Conservation (phyloP, 2,113 vertebrate genomes). For the Apeltes quadracus region DNA sequence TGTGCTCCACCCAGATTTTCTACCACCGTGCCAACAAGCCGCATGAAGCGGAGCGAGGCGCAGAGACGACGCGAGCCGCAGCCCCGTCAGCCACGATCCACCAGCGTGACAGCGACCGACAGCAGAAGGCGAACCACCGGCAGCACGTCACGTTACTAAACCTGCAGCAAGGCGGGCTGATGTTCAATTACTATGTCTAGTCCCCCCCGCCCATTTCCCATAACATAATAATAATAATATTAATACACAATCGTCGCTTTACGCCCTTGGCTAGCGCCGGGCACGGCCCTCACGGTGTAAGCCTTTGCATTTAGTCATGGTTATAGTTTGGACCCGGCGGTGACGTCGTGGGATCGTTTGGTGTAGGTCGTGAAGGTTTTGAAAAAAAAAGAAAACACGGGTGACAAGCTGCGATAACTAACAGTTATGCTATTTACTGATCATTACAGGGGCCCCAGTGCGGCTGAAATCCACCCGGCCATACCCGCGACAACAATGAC, state of each 20-base stretch:
- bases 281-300: background rate
- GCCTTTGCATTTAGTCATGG: background rate
- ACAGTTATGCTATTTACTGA: slow-evolving; percentile 33
- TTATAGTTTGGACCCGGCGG: too few species aligned
- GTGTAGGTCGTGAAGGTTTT: background rate
- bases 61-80: slow-evolving; percentile 6
- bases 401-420: slow-evolving; percentile 6
- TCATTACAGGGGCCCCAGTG: background rate
- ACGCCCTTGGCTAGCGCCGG: background rate
- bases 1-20: slow-evolving; percentile 73
- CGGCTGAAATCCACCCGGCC: background rate
- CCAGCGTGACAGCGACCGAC: slow-evolving; percentile 16
- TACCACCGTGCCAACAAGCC: slow-evolving; percentile 41
- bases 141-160: background rate
- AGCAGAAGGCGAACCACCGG: background rate
- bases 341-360: background rate
- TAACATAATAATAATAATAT: too few species aligned
- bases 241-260: background rate
- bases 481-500: background rate
- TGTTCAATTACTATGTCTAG: background rate
- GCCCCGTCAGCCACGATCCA: background rate
- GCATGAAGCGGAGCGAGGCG: slow-evolving; percentile 27
- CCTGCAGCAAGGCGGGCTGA: background rate
- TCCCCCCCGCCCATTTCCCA: too few species aligned
- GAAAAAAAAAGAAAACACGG: background rate